Conservation (phyloP, 2,113 vertebrate species). For the Plecturocebus donacophilus region DNA sequence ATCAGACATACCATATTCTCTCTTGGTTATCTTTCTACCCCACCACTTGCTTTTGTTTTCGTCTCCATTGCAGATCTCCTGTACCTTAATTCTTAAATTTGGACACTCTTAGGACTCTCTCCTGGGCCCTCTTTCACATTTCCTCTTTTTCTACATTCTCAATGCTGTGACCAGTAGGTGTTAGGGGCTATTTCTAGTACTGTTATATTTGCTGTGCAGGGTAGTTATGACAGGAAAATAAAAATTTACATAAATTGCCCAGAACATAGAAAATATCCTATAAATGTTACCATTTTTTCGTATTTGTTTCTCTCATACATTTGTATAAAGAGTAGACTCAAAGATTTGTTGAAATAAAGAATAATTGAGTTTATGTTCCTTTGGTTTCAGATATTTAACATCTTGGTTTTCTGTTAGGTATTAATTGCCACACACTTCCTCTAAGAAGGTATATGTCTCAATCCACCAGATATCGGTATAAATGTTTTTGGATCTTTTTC, state of each 20-base stretch:
- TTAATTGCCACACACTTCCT: neutral
- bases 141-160: neutral
- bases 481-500: neutral
- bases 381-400: neutral
- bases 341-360: neutral
- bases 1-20: neutral
- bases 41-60: neutral
- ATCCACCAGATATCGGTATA: neutral
- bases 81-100: neutral
- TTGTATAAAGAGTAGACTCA: neutral
- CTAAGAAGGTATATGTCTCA: neutral
- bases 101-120: neutral
- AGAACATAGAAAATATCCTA: slow-evolving; percentile 18
- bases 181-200: neutral
- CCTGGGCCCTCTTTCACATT: neutral
- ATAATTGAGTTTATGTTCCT: neutral
- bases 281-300: slow-evolving; percentile 18
- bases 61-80: neutral
- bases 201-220: neutral
- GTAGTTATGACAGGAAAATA: neutral
- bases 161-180: neutral
- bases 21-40: neutral
- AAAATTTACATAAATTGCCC: neutral
- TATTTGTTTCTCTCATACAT: neutral
- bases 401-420: neutral